These are phyloP conservation scores for Ischnura elegans DNA, from an alignment of 2,888 invertebrate species.

Conservation along the genomic window DNA sequence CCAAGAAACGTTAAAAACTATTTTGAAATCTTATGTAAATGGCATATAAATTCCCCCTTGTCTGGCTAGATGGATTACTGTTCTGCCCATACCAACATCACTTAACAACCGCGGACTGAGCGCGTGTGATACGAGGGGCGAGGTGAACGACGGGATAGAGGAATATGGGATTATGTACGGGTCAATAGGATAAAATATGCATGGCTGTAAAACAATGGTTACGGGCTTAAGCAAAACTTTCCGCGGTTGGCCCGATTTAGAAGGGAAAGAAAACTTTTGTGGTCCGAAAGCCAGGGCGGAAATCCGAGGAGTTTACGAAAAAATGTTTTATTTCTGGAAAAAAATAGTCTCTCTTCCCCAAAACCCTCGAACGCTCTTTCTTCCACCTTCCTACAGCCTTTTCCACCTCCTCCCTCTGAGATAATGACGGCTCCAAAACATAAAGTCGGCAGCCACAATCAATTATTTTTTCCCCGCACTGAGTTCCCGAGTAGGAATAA, in stretches of 20 bases:
- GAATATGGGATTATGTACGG: constrained; percentile 48
- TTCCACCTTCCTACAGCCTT: neutral
- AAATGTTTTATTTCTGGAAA: neutral
- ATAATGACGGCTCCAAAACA: neutral
- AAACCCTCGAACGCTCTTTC: neutral
- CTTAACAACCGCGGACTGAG: too few species aligned
- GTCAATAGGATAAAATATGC: constrained; percentile 63
- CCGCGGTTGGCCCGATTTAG: constrained; percentile 16
- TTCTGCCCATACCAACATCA: too few species aligned
- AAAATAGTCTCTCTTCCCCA: neutral
- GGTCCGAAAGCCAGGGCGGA: neutral
- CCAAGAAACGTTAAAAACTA: too few species aligned
- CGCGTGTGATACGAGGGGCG: too few species aligned
- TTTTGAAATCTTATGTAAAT: too few species aligned
- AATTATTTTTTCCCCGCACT: neutral
- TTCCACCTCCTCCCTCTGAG: neutral
- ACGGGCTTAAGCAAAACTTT: neutral
- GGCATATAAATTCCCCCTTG: too few species aligned
- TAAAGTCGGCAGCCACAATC: neutral
- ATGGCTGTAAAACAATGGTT: constrained; percentile 48
- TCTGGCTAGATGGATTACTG: too few species aligned
- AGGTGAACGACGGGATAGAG: neutral
- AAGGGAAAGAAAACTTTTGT: neutral
- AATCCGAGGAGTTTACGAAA: too few species aligned
- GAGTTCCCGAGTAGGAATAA: neutral